Evolutionary conservation across 1,140 invertebrate species (phyloP).

Genomic region (Tetramorium parvispinum): DNA sequence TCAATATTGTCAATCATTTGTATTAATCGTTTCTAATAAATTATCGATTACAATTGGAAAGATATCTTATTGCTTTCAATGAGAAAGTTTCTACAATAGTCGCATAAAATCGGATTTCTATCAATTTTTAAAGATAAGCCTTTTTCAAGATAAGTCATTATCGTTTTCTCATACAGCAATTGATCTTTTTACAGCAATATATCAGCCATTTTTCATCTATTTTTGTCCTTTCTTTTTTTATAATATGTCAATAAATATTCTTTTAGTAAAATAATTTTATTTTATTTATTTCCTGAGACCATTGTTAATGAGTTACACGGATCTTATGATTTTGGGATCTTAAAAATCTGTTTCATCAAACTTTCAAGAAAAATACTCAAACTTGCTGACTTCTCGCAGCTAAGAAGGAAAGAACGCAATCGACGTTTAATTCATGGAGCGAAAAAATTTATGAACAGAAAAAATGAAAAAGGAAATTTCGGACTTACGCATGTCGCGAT

Average conservation of each 20-base stretch:
- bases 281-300: background rate
- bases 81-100: background rate
- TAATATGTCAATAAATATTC: background rate
- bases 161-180: background rate
- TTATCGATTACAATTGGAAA: background rate
- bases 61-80: background rate
- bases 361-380: background rate
- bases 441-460: background rate
- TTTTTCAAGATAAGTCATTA: background rate
- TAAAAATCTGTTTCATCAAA: background rate
- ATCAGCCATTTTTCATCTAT: background rate
- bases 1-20: background rate
- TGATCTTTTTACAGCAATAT: background rate
- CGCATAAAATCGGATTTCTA: background rate
- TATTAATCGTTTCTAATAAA: background rate
- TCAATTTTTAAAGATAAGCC: background rate
- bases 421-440: background rate
- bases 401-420: background rate
- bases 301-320: background rate
- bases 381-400: background rate
- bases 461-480: background rate
- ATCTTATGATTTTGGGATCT: background rate
- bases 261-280: background rate
- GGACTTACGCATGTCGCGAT: slow-evolving; percentile 84
- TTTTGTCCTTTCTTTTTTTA: background rate